Evolutionary conservation across 2,888 invertebrate species (phyloP).

Genomic region (Eilema sororculum): DNA sequence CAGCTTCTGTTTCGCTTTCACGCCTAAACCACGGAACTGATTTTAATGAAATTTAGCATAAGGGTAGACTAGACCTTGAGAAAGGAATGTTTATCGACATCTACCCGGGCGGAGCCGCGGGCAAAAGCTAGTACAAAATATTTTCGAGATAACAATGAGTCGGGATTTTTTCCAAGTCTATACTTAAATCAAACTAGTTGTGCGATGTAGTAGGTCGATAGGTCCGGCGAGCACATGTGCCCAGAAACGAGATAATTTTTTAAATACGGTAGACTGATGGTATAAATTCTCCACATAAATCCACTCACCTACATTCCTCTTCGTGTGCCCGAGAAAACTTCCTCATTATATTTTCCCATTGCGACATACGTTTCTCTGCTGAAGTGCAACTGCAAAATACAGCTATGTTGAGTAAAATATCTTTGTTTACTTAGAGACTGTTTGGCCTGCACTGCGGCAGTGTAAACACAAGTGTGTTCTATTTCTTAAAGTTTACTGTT

Average conservation of each 20-base stretch:
- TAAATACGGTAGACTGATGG: neutral
- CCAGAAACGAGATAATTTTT: no score
- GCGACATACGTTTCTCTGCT: conserved; percentile 67
- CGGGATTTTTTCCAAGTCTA: neutral
- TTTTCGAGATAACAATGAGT: neutral
- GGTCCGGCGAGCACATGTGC: neutral
- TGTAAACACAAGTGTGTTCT: conserved; percentile 48
- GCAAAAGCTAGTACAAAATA: no score
- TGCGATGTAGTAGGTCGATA: neutral
- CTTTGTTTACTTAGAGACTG: conserved; percentile 23
- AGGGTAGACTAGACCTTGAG: no score
- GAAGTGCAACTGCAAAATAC: conserved; percentile 38
- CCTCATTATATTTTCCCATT: conserved; percentile 79
- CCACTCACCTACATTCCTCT: conserved; percentile 72
- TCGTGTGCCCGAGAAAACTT: conserved; percentile 75
- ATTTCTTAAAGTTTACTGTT: conserved; percentile 34
- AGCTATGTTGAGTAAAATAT: conserved; percentile 23
- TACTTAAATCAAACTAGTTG: neutral
- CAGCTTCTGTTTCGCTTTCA: no score
- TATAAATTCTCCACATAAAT: neutral
- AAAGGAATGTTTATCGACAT: no score
- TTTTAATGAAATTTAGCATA: no score
- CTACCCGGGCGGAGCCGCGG: no score
- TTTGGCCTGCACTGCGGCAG: conserved; percentile 30
- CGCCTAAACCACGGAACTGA: no score